Percentiles rank a stretch among this genome's conserved stretches.
Evolutionary conservation across 2,797 vertebrate genomes (phyloP).

Genomic region (Leuciscus waleckii): DNA sequence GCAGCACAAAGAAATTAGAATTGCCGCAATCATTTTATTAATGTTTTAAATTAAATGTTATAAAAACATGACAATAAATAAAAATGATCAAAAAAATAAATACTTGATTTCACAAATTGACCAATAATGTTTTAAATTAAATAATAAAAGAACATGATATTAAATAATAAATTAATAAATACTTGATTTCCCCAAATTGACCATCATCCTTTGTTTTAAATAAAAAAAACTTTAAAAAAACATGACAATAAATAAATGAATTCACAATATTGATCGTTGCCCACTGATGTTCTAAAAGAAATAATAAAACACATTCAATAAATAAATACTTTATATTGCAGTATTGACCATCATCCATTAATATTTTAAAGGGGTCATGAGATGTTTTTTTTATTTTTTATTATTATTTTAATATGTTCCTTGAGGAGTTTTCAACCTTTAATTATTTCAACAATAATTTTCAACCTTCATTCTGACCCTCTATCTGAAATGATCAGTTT

Average conservation of each 20-base stretch:
- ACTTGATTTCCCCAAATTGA: background rate
- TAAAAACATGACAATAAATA: background rate
- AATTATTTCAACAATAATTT: background rate
- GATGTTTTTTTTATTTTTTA: background rate
- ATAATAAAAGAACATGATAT: background rate
- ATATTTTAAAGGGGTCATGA: background rate
- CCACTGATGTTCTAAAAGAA: background rate
- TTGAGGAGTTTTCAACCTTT: background rate
- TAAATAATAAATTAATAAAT: background rate
- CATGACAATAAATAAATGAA: background rate
- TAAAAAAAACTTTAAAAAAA: background rate
- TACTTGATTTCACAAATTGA: background rate
- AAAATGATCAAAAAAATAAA: background rate
- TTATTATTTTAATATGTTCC: background rate
- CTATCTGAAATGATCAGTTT: background rate
- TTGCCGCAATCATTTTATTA: background rate
- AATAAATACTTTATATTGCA: background rate
- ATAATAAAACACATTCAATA: background rate
- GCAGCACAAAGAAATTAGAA: background rate
- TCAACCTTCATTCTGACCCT: background rate
- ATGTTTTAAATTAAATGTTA: background rate
- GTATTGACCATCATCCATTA: background rate
- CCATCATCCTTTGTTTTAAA: background rate
- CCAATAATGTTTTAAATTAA: background rate
- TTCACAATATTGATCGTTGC: background rate